Evolutionary conservation across 2,888 invertebrate species (phyloP), one percentile per base, ranked within the genome.

Genomic region (Byasa hedistus): DNA sequence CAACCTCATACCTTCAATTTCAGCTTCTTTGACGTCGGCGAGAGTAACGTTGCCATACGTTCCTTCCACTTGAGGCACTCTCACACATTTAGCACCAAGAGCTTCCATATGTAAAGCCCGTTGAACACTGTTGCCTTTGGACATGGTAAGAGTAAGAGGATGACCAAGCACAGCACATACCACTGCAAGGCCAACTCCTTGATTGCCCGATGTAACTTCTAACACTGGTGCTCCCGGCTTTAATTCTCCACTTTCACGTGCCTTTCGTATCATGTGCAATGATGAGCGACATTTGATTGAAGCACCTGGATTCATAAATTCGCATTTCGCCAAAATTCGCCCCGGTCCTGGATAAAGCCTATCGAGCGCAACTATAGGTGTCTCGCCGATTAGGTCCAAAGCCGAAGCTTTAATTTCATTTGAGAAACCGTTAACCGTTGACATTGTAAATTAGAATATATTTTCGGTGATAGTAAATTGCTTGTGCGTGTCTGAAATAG

Each of bases 31-130:
- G 2, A 90, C 89, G 62, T 91, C 91, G 3, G 84, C 81, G 3
- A 84, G 72, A 0, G 91, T 90, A 2, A 91, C 91, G 61, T 87
- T 89, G 2, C 91, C 91, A 66, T 91, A 91, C 0, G 83, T 80
- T 12, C 91, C 91, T 72, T 91, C 89, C 0, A 89, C 87, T 81
- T 91, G 91, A 3, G 89, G 86, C 19, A 91, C 84, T 70, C 85
- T 75, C 12, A 89, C 55, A 70, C 91, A 91, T 57, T 80, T 87
- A 3, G 91, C 89, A 0, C 91, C 91, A 7, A 91, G 81, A 2
- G 91, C 91, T 74, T 90, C 89, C 89, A 91, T 91, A 64, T 91
- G 91, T 64, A 90, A 78, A 1, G 91, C 91, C 70, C 91, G 74
- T 65, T 91, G 90, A 0, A 74, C 83, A 69, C 91, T 91, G 75